Conservation (phyloP, 2,113 vertebrate species). For the Anguilla rostrata region DNA sequence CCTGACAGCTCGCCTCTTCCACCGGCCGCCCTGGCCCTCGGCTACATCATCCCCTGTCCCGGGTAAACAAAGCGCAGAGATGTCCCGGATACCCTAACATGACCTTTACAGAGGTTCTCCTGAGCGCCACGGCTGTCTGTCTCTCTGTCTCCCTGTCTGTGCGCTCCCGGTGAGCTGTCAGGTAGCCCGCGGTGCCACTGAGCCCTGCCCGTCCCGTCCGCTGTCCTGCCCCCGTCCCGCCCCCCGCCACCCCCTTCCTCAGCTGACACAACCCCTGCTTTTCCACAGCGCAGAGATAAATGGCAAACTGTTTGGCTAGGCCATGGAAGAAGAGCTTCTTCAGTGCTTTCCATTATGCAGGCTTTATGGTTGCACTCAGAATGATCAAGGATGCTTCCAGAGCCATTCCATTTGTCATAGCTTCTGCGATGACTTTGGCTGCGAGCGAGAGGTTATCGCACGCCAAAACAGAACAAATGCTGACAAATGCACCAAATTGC, state of each 20-base stretch:
- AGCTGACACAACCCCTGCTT: neutral
- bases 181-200: constrained; percentile 19
- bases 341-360: neutral
- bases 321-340: neutral
- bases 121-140: constrained; percentile 41
- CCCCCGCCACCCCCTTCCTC: neutral
- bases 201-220: neutral
- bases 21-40: constrained; percentile 38
- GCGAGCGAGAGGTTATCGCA: neutral
- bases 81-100: constrained; percentile 49
- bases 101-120: constrained; percentile 47
- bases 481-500: neutral
- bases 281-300: neutral
- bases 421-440: neutral
- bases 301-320: neutral
- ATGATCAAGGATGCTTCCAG: neutral
- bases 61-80: constrained; percentile 42
- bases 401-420: neutral
- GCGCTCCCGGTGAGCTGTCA: constrained; percentile 43
- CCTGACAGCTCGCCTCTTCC: constrained; percentile 59
- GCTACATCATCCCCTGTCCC: constrained; percentile 42
- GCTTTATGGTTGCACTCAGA: neutral
- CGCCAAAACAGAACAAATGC: neutral
- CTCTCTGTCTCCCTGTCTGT: constrained; percentile 19
- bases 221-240: neutral